Evolutionary conservation across 64 coral and sea anemone species (phyloP), one percentile per base, ranked within the genome.

Genomic region (Acropora yongei): DNA sequence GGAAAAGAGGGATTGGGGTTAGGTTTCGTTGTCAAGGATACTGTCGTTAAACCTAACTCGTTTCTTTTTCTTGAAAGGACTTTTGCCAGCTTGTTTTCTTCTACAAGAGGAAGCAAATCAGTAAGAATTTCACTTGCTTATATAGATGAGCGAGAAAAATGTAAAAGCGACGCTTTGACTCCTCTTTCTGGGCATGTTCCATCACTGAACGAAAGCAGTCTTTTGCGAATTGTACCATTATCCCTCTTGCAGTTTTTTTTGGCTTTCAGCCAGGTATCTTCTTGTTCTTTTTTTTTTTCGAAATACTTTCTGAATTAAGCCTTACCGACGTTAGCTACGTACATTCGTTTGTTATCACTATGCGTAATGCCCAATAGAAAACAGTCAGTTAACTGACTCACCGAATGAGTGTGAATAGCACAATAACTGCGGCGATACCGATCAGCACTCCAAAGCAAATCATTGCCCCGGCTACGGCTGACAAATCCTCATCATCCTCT

Each of bases 401-500:
- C 95, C 72, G 93, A 17, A 96, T 68, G 7, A 96, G 77, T 67
- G 93, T 87, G 72, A 96, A 68, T 74, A 90, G 86, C 87, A 96
- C 87, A 45, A 96, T 87, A 18, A 96, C 90, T 14, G 91, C 91
- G 17, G 57, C 91, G 8, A 96, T 76, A 45, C 95, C 95, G 80
- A 96, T 93, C 4, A 96, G 68, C 40, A 96, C 78, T 50, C 74
- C 87, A 30, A 96, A 14, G 75, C 88, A 96, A 57, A 96, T 96
- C 72, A 96, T 72, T 30, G 91, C 86, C 44, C 76, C 95, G 43
- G 90, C 91, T 48, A 80, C 50, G 49, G 91, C 91, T n/a, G 91
- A 90, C 17, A 96, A 41, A 30, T 76, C 80, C 1, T 85, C 87
- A 2, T 79, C 81, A 81, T 42, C 44, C 75, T 19, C 50, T 4